phyloP scores from a whole-genome alignment of 2,113 vertebrate species.

The Scalopus aquaticus region DNA sequence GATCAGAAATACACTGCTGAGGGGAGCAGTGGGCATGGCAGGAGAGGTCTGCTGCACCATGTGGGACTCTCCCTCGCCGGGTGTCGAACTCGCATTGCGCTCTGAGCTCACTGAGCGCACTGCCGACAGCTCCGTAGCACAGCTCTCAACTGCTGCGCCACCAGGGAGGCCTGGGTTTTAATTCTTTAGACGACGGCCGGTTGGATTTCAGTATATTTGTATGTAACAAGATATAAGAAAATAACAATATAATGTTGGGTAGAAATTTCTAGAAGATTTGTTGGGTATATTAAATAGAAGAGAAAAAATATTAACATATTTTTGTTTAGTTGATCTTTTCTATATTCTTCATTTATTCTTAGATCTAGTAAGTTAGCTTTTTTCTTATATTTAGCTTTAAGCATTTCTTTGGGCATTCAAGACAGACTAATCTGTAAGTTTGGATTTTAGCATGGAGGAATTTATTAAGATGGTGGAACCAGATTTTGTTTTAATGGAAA shows the following conservation, averaged over 20 bases:
- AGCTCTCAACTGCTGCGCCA: no score
- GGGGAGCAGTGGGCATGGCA: no score
- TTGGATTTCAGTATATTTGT: background rate
- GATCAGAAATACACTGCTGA: no score
- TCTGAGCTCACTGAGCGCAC: no score
- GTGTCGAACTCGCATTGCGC: no score
- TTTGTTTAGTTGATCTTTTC: background rate
- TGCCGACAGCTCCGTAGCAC: no score
- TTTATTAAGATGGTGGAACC: background rate
- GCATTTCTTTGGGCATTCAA: background rate
- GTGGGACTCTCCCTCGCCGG: no score
- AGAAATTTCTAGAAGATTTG: constrained; percentile 7
- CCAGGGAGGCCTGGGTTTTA: background rate
- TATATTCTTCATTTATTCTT: constrained; percentile 26
- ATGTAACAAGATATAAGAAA: background rate
- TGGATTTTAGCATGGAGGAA: background rate
- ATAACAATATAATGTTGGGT: background rate
- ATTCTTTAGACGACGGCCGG: background rate
- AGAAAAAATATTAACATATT: background rate
- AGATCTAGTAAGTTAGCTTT: background rate
- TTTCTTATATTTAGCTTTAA: constrained; percentile 35
- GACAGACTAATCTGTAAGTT: background rate
- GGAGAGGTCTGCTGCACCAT: no score
- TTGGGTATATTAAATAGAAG: background rate
- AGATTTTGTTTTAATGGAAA: background rate